Evolutionary conservation across 2,888 invertebrate genomes (phyloP).

Genomic region (Napeogenes sylphis): DNA sequence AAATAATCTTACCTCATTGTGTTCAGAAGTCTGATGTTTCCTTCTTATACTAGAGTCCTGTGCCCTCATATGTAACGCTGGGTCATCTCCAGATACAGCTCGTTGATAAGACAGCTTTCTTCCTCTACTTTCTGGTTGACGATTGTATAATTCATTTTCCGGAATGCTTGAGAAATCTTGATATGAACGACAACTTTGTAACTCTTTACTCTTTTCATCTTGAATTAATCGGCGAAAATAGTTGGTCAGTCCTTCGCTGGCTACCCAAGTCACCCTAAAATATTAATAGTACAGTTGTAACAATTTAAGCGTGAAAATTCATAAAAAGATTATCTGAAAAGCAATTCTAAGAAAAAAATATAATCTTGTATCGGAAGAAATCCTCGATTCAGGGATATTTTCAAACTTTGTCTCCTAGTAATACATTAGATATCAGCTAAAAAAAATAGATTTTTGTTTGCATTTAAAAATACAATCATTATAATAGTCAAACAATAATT

Average conservation of each 20-base stretch:
- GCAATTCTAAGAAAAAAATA: not conserved
- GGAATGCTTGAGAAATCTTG: slow-evolving; percentile 59
- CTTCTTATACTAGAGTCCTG: slow-evolving; percentile 46
- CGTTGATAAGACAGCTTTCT: slow-evolving; percentile 66
- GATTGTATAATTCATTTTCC: slow-evolving; percentile 41
- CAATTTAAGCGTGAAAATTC: not conserved
- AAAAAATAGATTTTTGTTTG: too few relatives aligned
- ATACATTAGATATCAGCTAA: too few relatives aligned
- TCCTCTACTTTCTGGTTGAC: slow-evolving; percentile 51
- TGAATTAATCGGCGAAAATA: slow-evolving; percentile 61
- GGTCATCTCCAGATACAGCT: slow-evolving; percentile 69
- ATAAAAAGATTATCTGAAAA: not conserved
- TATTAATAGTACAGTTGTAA: not conserved
- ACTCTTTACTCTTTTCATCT: slow-evolving; percentile 54
- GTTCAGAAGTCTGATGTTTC: slow-evolving; percentile 47
- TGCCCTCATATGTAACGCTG: slow-evolving; percentile 41
- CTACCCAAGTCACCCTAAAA: slow-evolving; percentile 68
- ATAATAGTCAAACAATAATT: too few relatives aligned
- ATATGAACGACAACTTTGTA: slow-evolving; percentile 49
- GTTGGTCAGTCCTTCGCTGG: slow-evolving; percentile 63
- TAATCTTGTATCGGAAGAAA: slow-evolving; percentile 5
- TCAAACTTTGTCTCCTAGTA: not conserved
- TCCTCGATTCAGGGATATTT: slow-evolving; percentile 13
- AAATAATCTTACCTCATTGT: slow-evolving; percentile 47
- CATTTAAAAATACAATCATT: too few relatives aligned